Percentiles rank a stretch among this genome's conserved stretches.
These are phyloP conservation scores for Bombyx mori DNA, from an alignment of 1,140 invertebrate species.

Conservation along the genomic window ASM3026992v2 NC_085121.1:5242501-5243000, in stretches of 20 bases:
- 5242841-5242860: constrained; percentile 1
- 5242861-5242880: not conserved
- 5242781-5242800: not conserved
- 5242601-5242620: too few species aligned
- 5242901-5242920: constrained; percentile 1
- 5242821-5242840: not conserved
- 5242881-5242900: not conserved
- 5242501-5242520: too few species aligned
- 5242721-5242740: constrained; percentile 7
- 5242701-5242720: constrained; percentile 3
- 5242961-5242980: constrained; percentile 9
- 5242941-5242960: constrained; percentile 17
- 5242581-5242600: too few species aligned
- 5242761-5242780: constrained; percentile 2
- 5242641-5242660: too few species aligned
- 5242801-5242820: not conserved
- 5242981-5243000: constrained; percentile 9
- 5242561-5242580: too few species aligned
- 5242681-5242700: constrained; percentile 2
- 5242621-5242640: too few species aligned
- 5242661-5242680: not conserved
- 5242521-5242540: too few species aligned
- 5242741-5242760: not conserved
- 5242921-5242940: constrained; percentile 18
- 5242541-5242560: too few species aligned